Evolutionary conservation across 1,140 invertebrate genomes (phyloP), one percentile per base, ranked within the genome.

Genomic region (Orius insidiosus): DNA sequence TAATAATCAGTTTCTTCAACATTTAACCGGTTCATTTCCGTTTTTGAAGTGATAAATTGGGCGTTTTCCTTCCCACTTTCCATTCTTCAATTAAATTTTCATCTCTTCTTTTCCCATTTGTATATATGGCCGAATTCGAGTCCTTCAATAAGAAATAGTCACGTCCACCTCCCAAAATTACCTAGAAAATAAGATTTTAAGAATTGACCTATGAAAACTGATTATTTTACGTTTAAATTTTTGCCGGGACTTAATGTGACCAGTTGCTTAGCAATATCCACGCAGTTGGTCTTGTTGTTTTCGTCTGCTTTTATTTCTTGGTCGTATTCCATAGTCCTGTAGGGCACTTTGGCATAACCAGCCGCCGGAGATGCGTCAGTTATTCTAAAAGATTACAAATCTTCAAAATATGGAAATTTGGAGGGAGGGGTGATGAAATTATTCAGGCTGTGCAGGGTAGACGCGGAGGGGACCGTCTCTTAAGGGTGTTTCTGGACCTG

Each of bases 111-210:
- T 65, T 54, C 4, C 75, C 75, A 0, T 30, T 32, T 33, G 63
- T 57, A 9, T 69, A 69, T 51, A 68, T 62, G 4, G 58, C 48
- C 51, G 74, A 69, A 11, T 55, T 55, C 10, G 58, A 52, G 5
- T 52, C 64, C 14, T 58, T 63, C 3, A 69, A 63, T 14, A 73
- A 60, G 50, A 78, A 73, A 38, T 70, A 68, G 46, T 64, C 60
- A 47, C 75, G 63, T 1, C 78, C 78, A 2, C 78, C 78, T 6
- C 78, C 78, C 44, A 82, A 52, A 5, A 80, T 65, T 0, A 80
- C 74, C 68, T 76, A n/a, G 56, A 58, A 53, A 47, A 36, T 10
- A 37, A 51, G 2, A 41, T 5, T n/a, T n/a, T 37, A 45, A 15
- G 5, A 11, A 36, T 36, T 15, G 9, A 36, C 3, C 3, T n/a